Base-by-base conservation (phyloP, 2,113 vertebrate species). In the Corythornis madagascariensis region DNA sequence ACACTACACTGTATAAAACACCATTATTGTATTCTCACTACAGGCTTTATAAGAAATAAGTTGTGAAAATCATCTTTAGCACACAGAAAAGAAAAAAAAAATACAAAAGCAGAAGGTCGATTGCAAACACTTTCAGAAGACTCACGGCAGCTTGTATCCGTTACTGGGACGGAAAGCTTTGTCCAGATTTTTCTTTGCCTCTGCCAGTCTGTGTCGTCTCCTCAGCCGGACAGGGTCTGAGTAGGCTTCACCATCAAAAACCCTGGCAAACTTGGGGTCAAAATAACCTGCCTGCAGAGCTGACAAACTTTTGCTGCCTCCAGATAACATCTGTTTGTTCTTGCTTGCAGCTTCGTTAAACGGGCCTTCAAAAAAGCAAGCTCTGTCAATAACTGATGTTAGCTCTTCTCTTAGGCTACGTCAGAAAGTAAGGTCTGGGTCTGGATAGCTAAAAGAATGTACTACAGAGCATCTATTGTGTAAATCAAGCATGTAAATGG, bases 261-360 rank as follows among this genome's bases (percentile, higher is more conserved):
- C 94, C 71, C 98, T 96, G 52, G 92, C 80, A 87, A 98, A 99
- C 60, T 96, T 95, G 64, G 97, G 83, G 29, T 99, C 98, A 81
- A 99, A 99, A 88, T 98, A 99, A 72, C 98, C 98, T 50, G 92
- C 97, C 89, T 98, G 98, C 42, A 98, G 97, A 63, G 93, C 95
- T 47, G 98, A 98, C 91, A 97, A 95, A 40, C 84, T 86, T 92
- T 98, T 98, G 16, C 94, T 65, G 5, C 97, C 94, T 9, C 97
- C 98, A 2, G 96, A 88, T 76, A 98, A 88, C 96, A 99, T 98
- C 95, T 99, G 99, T 69, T 88, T 98, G 76, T 97, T 97, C 89
- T 97, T 98, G 95, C 97, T 95, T 9, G 98, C 98, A 43, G 98
- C 95, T 77, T 98, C 98, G 42, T 99, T 98, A 96, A 98, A 99